phyloP scores from a whole-genome alignment of 2,113 vertebrate species.

The Dasyornis broadbenti region DNA sequence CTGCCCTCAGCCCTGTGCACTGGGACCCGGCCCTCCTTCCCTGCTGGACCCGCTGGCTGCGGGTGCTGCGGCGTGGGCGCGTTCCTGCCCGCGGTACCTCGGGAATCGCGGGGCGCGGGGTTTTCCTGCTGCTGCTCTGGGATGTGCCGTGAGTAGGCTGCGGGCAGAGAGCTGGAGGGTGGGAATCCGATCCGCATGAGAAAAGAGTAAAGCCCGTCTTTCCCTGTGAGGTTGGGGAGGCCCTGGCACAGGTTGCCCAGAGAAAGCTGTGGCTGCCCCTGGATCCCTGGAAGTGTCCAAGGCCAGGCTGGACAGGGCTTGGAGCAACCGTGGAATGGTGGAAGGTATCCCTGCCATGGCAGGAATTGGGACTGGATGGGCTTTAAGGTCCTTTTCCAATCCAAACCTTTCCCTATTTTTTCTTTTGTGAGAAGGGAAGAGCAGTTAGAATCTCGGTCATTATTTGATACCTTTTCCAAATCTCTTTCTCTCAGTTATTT shows the following conservation, averaged over 20 bases:
- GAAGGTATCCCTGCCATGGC: neutral
- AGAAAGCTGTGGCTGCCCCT: fast-evolving
- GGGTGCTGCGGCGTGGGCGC: neutral
- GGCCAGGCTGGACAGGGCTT: neutral
- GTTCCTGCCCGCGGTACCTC: fast-evolving
- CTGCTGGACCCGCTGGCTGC: neutral
- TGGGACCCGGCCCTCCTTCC: no score
- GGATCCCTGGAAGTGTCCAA: neutral
- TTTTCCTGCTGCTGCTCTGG: neutral
- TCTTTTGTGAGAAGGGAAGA: neutral
- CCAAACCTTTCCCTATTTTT: neutral
- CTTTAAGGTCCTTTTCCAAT: neutral
- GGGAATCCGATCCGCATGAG: neutral
- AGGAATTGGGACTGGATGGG: neutral
- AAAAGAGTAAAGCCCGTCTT: neutral
- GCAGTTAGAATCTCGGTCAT: neutral
- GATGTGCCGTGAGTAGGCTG: neutral
- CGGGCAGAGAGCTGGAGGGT: neutral
- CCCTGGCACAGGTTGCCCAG: neutral
- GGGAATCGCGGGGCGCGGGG: fast-evolving
- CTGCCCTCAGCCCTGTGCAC: neutral
- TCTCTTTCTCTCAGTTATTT: neutral
- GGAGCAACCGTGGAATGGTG: fast-evolving
- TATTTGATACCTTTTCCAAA: neutral
- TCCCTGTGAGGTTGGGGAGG: neutral